Percentiles rank a stretch among this genome's conserved stretches.
Evolutionary conservation across 2,888 invertebrate genomes (phyloP).

Genomic region (Limnephilus auricula): DNA sequence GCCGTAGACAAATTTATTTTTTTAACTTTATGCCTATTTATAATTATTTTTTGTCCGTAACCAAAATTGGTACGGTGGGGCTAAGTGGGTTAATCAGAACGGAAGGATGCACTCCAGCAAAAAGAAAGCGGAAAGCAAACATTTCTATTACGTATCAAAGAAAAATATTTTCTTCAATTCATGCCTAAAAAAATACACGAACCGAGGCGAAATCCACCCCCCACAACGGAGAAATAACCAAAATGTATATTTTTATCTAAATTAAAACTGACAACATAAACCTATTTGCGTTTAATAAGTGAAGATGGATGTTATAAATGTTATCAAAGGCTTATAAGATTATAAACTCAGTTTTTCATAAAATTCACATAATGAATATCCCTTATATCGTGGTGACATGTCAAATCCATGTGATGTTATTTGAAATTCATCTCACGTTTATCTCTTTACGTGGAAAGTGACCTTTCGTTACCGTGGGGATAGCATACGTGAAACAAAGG

Average conservation of each 20-base stretch:
- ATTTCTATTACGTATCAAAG: background rate
- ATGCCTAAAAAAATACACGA: background rate
- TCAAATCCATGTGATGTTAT: background rate
- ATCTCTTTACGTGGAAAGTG: background rate
- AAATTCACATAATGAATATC: background rate
- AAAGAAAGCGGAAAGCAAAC: background rate
- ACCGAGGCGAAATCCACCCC: background rate
- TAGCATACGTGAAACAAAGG: background rate
- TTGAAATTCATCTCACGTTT: background rate
- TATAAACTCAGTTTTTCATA: background rate
- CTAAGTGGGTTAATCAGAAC: background rate
- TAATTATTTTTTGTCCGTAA: too few relatives aligned
- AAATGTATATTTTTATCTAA: background rate
- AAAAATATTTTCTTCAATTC: background rate
- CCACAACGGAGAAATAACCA: background rate
- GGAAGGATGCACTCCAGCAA: background rate
- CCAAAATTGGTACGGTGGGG: too few relatives aligned
- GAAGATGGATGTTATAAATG: background rate
- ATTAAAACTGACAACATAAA: slow-evolving; percentile 31
- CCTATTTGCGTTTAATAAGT: background rate
- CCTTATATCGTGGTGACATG: background rate
- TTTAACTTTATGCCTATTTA: too few relatives aligned
- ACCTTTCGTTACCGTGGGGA: background rate
- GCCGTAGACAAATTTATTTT: too few relatives aligned
- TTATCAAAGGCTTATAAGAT: background rate